These are phyloP conservation scores for Notolabrus celidotus DNA, from an alignment of 2,797 vertebrate species.

Conservation along the genomic window DNA sequence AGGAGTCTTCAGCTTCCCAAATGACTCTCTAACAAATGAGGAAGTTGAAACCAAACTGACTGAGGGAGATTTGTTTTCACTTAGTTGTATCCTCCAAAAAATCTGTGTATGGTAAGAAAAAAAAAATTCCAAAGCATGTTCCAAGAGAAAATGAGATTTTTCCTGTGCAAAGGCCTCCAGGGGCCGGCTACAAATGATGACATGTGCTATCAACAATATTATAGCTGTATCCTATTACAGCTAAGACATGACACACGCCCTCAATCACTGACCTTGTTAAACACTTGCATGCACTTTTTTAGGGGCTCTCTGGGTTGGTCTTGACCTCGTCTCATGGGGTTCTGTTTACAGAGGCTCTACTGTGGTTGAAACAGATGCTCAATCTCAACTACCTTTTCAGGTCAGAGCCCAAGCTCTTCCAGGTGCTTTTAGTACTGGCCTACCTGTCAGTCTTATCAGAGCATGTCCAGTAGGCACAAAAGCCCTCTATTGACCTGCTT, in stretches of 20 bases:
- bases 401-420: conserved; percentile 54
- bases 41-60: conserved; percentile 56
- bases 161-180: conserved; percentile 53
- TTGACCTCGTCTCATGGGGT: conserved; percentile 47
- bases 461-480: conserved; percentile 52
- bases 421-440: conserved; percentile 57
- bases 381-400: conserved; percentile 25
- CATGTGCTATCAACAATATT: conserved; percentile 62
- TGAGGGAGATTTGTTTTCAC: conserved; percentile 57
- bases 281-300: conserved; percentile 55
- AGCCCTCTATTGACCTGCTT: conserved; percentile 46
- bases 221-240: conserved; percentile 59
- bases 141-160: conserved; percentile 48
- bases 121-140: conserved; percentile 36
- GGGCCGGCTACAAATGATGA: conserved; percentile 54
- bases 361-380: conserved; percentile 60
- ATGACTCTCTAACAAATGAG: conserved; percentile 62
- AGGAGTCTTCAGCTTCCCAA: conserved; percentile 43
- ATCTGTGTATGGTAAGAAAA: conserved; percentile 23
- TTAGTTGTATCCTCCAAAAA: conserved; percentile 24
- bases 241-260: conserved; percentile 46
- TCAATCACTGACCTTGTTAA: conserved; percentile 65
- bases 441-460: conserved; percentile 62
- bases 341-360: conserved; percentile 62
- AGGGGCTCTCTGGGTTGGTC: conserved; percentile 43